Evolutionary conservation across 30 jellyfish, hydroid and myxozoan genomes (phyloP).

Genomic region (Phacellophora camtschatica): DNA sequence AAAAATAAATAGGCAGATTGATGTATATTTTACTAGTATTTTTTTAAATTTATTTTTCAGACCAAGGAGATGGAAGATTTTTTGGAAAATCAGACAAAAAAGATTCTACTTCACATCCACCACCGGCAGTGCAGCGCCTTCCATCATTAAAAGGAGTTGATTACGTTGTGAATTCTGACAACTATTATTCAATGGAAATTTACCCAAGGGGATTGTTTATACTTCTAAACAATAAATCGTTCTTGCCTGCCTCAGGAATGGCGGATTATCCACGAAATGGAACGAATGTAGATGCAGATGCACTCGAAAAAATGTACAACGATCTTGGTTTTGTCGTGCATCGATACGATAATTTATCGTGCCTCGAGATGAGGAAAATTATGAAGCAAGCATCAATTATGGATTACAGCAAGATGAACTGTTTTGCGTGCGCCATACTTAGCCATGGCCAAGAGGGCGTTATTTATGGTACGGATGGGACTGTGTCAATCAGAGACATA

Average conservation of each 20-base stretch:
- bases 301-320: slow-evolving; percentile 61
- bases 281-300: slow-evolving; percentile 92
- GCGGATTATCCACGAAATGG: slow-evolving; percentile 92
- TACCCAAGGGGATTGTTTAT: slow-evolving; percentile 84
- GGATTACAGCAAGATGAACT: slow-evolving; percentile 48
- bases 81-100: slow-evolving; percentile 40
- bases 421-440: slow-evolving; percentile 74
- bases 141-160: slow-evolving; percentile 39
- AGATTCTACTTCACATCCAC: slow-evolving; percentile 13
- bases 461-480: slow-evolving; percentile 93
- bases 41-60: too few relatives aligned
- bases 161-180: slow-evolving; percentile 51
- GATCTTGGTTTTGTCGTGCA: slow-evolving; percentile 85
- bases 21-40: too few relatives aligned
- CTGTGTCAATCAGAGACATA: slow-evolving; percentile 81
- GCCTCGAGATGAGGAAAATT: slow-evolving; percentile 75
- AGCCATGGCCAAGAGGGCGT: slow-evolving; percentile 99
- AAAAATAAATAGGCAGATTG: too few relatives aligned
- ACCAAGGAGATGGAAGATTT: slow-evolving; percentile 60
- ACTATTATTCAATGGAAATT: slow-evolving; percentile 72
- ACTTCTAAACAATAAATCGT: slow-evolving; percentile 75
- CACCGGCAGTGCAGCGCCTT: slow-evolving; percentile 7
- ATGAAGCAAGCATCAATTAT: slow-evolving; percentile 67
- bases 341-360: slow-evolving; percentile 58
- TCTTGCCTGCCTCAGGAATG: slow-evolving; percentile 94